Percentiles rank a stretch among this genome's conserved stretches.
Conservation (phyloP, 1,140 invertebrate genomes). For the Drosophila ironensis region DNA sequence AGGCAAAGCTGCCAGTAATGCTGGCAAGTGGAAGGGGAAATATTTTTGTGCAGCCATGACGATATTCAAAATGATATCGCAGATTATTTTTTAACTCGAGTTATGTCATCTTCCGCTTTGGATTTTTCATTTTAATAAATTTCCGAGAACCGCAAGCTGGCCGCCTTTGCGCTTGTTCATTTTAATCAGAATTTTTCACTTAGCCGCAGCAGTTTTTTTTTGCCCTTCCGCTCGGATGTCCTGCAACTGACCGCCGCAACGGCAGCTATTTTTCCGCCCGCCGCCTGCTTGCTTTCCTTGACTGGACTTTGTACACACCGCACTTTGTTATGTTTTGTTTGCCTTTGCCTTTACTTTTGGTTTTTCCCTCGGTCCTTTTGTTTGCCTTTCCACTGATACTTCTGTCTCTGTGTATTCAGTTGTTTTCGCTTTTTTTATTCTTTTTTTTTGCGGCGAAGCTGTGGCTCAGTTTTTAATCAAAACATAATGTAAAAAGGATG, state of each 20-base stretch:
- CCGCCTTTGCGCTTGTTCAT: constrained; percentile 27
- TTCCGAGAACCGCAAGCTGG: constrained; percentile 2
- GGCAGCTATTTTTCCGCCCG: constrained; percentile 26
- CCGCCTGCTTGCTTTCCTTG: constrained; percentile 18
- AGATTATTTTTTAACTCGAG: constrained; percentile 15
- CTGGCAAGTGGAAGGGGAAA: constrained; percentile 8
- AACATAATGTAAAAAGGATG: constrained; percentile 65
- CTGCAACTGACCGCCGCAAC: constrained; percentile 36
- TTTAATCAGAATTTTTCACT: constrained; percentile 53
- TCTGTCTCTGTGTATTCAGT: constrained; percentile 20
- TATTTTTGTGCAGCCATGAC: constrained; percentile 10
- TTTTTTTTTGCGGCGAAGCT: constrained; percentile 32
- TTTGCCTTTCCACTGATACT: constrained; percentile 34
- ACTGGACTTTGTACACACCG: constrained; percentile 24
- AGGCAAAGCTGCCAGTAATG: constrained; percentile 4
- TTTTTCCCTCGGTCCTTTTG: constrained; percentile 14
- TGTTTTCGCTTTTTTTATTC: constrained; percentile 13
- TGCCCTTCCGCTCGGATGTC: constrained; percentile 18
- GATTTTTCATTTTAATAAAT: constrained; percentile 28
- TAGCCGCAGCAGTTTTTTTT: constrained; percentile 30
- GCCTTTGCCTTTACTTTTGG: constrained; percentile 19
- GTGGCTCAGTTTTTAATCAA: constrained; percentile 68
- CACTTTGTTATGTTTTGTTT: constrained; percentile 41
- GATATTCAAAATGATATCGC: constrained; percentile 15
- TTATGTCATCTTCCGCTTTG: constrained; percentile 15